Conservation (phyloP, 2,888 invertebrate genomes). For the Agrypnus murinus region DNA sequence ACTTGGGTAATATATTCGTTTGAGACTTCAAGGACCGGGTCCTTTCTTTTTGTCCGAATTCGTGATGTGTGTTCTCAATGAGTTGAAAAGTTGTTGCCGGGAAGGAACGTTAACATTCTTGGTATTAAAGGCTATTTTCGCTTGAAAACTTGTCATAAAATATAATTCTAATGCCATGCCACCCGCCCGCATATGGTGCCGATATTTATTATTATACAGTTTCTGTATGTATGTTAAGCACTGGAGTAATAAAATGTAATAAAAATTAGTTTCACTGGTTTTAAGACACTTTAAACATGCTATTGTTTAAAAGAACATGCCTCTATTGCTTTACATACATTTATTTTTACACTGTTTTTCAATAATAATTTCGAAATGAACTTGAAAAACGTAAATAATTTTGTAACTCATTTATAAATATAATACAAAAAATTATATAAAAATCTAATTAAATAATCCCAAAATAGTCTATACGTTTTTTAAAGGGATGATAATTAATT, state of each 20-base stretch:
- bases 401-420: no score
- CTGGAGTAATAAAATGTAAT: constrained; percentile 37
- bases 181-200: constrained; percentile 46
- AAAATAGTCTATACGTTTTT: background rate
- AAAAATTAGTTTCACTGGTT: constrained; percentile 38
- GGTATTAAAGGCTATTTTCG: constrained; percentile 29
- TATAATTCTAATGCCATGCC: constrained; percentile 36
- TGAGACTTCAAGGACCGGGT: constrained; percentile 54
- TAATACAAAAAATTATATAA: background rate
- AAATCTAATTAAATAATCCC: background rate
- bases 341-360: background rate
- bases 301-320: no score
- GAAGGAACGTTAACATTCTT: constrained; percentile 7
- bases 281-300: no score
- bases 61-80: constrained; percentile 57
- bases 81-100: constrained; percentile 29
- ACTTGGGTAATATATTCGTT: constrained; percentile 54
- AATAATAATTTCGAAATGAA: background rate
- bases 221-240: constrained; percentile 45
- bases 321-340: background rate
- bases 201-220: constrained; percentile 44
- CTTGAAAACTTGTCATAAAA: constrained; percentile 29
- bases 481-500: constrained; percentile 11
- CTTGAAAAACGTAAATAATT: no score
- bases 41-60: constrained; percentile 54